These are phyloP conservation scores for Shinisaurus crocodilurus DNA, from an alignment of 2,113 vertebrate species.

Conservation along the genomic window DNA sequence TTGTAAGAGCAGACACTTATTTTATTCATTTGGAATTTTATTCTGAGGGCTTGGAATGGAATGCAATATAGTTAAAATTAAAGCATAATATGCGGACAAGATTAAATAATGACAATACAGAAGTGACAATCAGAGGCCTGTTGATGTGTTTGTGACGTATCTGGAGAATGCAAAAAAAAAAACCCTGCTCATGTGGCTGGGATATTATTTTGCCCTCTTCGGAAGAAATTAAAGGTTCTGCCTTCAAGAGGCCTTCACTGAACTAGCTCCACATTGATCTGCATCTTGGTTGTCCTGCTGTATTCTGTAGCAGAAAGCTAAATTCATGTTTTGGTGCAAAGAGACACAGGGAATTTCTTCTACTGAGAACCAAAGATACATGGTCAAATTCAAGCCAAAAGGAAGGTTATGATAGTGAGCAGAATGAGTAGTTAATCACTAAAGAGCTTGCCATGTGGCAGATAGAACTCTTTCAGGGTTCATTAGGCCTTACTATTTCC, in stretches of 20 bases:
- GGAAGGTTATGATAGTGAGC: background rate
- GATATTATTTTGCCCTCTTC: background rate
- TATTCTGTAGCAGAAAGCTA: background rate
- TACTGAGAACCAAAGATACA: background rate
- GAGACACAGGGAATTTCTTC: background rate
- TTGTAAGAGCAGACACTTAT: background rate
- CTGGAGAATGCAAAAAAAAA: background rate
- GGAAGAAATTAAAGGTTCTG: background rate
- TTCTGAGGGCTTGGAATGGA: background rate
- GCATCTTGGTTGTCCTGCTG: background rate
- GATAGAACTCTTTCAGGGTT: background rate
- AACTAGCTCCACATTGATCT: background rate
- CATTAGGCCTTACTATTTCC: background rate
- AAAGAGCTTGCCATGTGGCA: background rate
- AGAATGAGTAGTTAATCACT: background rate
- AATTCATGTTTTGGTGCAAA: background rate
- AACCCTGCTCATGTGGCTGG: background rate
- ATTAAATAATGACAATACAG: background rate
- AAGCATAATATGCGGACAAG: background rate
- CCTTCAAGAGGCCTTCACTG: background rate
- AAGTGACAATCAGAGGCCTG: background rate
- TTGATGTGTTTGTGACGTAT: background rate
- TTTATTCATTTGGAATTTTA: conserved; percentile 5
- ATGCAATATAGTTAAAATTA: background rate
- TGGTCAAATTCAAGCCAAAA: background rate